Conservation (phyloP, 2,888 invertebrate species). For the Euplexia lucipara region DNA sequence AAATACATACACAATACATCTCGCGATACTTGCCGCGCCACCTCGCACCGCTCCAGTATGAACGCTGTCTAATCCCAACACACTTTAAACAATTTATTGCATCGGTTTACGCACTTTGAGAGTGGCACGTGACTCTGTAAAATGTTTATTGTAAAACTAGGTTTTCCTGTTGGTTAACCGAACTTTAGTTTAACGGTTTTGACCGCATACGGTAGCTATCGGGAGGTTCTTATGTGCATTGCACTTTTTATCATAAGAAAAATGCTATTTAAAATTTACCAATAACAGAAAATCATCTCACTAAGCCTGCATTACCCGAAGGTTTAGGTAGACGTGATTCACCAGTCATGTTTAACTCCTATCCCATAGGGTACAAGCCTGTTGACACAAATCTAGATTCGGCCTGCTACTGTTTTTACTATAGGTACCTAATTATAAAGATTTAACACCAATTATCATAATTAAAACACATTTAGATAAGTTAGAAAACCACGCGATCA, state of each 20-base stretch:
- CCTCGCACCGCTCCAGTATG: neutral
- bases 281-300: too few species aligned
- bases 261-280: neutral
- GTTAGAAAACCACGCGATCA: too few species aligned
- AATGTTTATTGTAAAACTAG: conserved; percentile 48
- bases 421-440: too few species aligned
- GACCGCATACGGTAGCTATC: conserved; percentile 51
- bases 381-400: too few species aligned
- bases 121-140: conserved; percentile 50
- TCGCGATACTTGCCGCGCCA: neutral
- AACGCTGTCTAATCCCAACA: conserved; percentile 27
- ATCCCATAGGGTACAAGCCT: too few species aligned
- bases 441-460: too few species aligned
- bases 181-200: conserved; percentile 59
- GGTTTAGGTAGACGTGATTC: too few species aligned
- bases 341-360: too few species aligned
- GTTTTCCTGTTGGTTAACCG: conserved; percentile 61
- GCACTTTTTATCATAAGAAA: conserved; percentile 4
- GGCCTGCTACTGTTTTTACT: too few species aligned
- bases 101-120: conserved; percentile 51
- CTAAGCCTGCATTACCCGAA: too few species aligned
- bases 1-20: neutral
- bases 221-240: conserved; percentile 30
- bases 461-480: too few species aligned
- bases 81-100: conserved; percentile 56